A percentile compares a stretch with the other conserved stretches of the same genome.
Evolutionary conservation across 2,888 invertebrate species (phyloP).

Genomic region (Temnothorax unifasciatus): DNA sequence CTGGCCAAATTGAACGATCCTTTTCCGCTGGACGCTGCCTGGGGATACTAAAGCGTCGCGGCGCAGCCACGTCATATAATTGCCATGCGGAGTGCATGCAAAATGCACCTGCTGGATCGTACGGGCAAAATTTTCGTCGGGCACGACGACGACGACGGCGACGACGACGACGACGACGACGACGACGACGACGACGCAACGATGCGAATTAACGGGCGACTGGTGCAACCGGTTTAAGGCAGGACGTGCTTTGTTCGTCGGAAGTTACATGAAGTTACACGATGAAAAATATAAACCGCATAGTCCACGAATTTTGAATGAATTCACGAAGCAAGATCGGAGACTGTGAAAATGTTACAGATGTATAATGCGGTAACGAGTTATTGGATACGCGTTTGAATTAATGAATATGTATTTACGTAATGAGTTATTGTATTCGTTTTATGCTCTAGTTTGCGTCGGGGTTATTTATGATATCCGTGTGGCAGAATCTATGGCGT

Average conservation of each 20-base stretch:
- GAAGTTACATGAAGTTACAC: background rate
- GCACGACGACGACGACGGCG: background rate
- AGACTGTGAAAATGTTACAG: slow-evolving; percentile 20
- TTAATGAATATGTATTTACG: slow-evolving; percentile 46
- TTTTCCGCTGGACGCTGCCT: slow-evolving; percentile 44
- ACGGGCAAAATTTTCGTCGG: slow-evolving; percentile 60
- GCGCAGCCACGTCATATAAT: slow-evolving; percentile 62
- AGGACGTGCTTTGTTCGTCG: background rate
- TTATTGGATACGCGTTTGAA: slow-evolving; percentile 28
- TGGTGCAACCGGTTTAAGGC: slow-evolving; percentile 53
- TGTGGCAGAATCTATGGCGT: background rate
- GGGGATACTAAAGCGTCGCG: slow-evolving; percentile 58
- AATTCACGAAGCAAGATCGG: slow-evolving; percentile 1
- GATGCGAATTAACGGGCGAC: slow-evolving; percentile 65
- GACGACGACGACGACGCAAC: slow-evolving; percentile 14
- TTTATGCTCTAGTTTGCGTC: slow-evolving; percentile 1
- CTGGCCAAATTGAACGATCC: slow-evolving; percentile 71
- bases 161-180: slow-evolving; percentile 1
- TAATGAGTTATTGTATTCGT: slow-evolving; percentile 45
- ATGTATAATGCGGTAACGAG: slow-evolving; percentile 24
- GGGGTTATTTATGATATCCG: slow-evolving; percentile 26
- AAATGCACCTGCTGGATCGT: slow-evolving; percentile 58
- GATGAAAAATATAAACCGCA: slow-evolving; percentile 15
- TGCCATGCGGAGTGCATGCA: slow-evolving; percentile 63
- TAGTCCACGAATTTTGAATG: background rate